Percentiles rank a stretch among this genome's conserved stretches.
Evolutionary conservation across 1,140 invertebrate species (phyloP).

Genomic region (Magallana angulata): DNA sequence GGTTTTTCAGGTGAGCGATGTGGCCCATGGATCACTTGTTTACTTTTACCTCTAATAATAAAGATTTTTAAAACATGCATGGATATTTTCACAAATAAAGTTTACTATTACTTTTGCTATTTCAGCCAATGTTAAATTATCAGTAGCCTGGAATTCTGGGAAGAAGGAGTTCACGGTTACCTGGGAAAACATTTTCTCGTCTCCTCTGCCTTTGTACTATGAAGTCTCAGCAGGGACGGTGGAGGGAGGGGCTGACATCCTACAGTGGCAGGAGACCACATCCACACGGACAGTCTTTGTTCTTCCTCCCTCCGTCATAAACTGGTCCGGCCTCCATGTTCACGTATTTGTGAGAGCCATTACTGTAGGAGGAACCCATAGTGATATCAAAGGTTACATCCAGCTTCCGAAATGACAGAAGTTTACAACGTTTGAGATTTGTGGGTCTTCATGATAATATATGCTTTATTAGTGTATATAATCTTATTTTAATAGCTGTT

Average conservation of each 20-base stretch:
- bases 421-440: too few relatives aligned
- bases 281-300: slow-evolving; percentile 40
- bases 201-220: slow-evolving; percentile 47
- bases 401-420: too few relatives aligned
- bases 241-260: slow-evolving; percentile 57
- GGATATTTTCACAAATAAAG: not conserved
- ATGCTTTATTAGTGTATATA: too few relatives aligned
- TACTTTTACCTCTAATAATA: too few relatives aligned
- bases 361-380: slow-evolving; percentile 11
- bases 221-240: slow-evolving; percentile 56
- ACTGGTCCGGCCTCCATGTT: slow-evolving; percentile 34
- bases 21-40: not conserved
- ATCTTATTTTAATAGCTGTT: too few relatives aligned
- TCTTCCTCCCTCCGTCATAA: slow-evolving; percentile 44
- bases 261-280: slow-evolving; percentile 58
- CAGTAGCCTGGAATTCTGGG: slow-evolving; percentile 16
- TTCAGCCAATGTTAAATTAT: slow-evolving; percentile 32
- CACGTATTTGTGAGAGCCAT: slow-evolving; percentile 48
- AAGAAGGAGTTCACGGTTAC: slow-evolving; percentile 45
- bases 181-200: slow-evolving; percentile 56
- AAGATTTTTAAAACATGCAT: too few relatives aligned
- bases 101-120: not conserved
- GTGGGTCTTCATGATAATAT: too few relatives aligned
- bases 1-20: too few relatives aligned
- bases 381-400: slow-evolving; percentile 25